Conservation (phyloP, 2,113 vertebrate species). For the Tetraodon nigroviridis region DNA sequence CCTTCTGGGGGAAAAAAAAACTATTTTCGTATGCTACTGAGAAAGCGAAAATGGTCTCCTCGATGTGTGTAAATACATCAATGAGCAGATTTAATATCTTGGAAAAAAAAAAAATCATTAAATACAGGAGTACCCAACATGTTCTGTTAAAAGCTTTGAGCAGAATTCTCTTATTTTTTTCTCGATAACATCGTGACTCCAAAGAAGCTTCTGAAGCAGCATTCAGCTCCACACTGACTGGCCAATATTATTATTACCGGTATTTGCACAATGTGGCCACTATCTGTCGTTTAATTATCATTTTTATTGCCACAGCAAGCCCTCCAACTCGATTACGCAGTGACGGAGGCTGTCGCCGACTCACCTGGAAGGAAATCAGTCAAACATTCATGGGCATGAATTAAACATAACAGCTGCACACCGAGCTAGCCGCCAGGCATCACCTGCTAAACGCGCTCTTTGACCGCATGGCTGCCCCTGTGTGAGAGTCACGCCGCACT, state of each 20-base stretch:
- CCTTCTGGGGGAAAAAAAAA: too few species aligned
- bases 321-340: conserved; percentile 46
- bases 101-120: too few species aligned
- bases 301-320: conserved; percentile 56
- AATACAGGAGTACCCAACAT: too few species aligned
- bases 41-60: too few species aligned
- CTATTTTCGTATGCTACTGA: too few species aligned
- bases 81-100: too few species aligned
- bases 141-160: too few species aligned
- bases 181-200: conserved; percentile 42
- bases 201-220: conserved; percentile 21
- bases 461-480: conserved; percentile 12
- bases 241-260: conserved; percentile 13
- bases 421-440: conserved; percentile 24
- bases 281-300: conserved; percentile 61
- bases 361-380: conserved; percentile 51
- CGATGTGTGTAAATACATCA: too few species aligned
- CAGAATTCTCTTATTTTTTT: conserved; percentile 19
- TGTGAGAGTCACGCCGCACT: conserved; percentile 14
- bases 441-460: conserved; percentile 28
- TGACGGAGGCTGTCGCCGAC: conserved; percentile 24
- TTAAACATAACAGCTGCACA: conserved; percentile 50
- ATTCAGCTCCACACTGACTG: conserved; percentile 30
- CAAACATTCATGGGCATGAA: conserved; percentile 49
- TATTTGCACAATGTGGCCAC: conserved; percentile 49